phyloP scores from a whole-genome alignment of 2,888 invertebrate species.

The Laspeyria flexula region DNA sequence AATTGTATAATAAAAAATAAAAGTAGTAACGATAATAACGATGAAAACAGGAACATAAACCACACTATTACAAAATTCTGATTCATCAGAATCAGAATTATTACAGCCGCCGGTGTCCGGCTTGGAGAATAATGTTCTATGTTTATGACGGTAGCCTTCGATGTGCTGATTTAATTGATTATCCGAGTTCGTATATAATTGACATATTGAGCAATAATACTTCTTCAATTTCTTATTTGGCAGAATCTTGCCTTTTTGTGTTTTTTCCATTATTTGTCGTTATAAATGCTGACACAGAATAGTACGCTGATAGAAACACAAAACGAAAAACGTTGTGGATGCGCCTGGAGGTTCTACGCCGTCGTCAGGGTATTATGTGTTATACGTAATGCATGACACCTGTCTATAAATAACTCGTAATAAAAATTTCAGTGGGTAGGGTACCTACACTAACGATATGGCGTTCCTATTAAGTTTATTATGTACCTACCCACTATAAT shows the following conservation, averaged over 20 bases:
- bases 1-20: conserved; percentile 66
- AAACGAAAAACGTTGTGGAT: no score
- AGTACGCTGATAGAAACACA: no score
- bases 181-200: conserved; percentile 73
- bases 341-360: no score
- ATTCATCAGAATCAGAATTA: conserved; percentile 50
- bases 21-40: conserved; percentile 63
- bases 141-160: conserved; percentile 73
- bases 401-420: no score
- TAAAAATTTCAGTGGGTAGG: no score
- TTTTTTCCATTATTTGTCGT: conserved; percentile 41
- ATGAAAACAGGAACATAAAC: conserved; percentile 67
- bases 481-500: no score
- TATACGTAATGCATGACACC: no score
- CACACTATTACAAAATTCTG: conserved; percentile 53
- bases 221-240: conserved; percentile 54
- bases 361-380: no score
- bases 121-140: conserved; percentile 59
- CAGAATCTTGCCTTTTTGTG: conserved; percentile 37
- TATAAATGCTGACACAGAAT: no score
- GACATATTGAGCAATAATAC: conserved; percentile 70
- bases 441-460: no score
- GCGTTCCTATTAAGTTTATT: no score
- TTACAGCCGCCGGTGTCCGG: conserved; percentile 40
- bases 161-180: conserved; percentile 78